Conservation (phyloP, 1,140 invertebrate genomes). For the Drosophila seguyi region DNA sequence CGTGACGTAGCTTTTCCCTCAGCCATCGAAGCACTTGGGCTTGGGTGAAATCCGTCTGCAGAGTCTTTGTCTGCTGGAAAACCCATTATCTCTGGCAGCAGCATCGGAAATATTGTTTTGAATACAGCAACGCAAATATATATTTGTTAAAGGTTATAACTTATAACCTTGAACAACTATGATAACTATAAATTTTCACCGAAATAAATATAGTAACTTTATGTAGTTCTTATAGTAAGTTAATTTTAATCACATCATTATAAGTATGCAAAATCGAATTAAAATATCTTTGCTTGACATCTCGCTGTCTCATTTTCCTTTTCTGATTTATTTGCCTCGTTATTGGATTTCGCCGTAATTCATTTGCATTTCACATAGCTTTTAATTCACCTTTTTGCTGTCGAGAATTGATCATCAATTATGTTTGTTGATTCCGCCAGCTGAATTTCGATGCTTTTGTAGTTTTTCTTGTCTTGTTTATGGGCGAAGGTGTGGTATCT, state of each 20-base stretch:
- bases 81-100: constrained; percentile 7
- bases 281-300: constrained; percentile 21
- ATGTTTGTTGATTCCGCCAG: constrained; percentile 44
- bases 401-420: constrained; percentile 65
- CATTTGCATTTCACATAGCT: constrained; percentile 29
- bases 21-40: constrained; percentile 23
- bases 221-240: constrained; percentile 3
- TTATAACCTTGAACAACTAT: constrained; percentile 10
- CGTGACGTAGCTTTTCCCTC: constrained; percentile 26
- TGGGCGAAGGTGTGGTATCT: constrained; percentile 56
- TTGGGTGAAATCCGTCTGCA: constrained; percentile 32
- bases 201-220: constrained; percentile 10
- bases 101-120: constrained; percentile 11
- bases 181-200: constrained; percentile 13
- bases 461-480: constrained; percentile 32
- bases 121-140: constrained; percentile 14
- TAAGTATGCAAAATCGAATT: constrained; percentile 14
- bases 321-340: constrained; percentile 42
- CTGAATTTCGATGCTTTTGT: constrained; percentile 36
- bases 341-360: constrained; percentile 40
- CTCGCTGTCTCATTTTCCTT: constrained; percentile 27
- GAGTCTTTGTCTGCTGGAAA: constrained; percentile 17
- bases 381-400: constrained; percentile 38
- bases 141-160: constrained; percentile 5
- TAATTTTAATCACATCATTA: constrained; percentile 1